Evolutionary conservation across 2,797 vertebrate species (phyloP), one percentile per base, ranked within the genome.

Genomic region (Amniataba percoides): DNA sequence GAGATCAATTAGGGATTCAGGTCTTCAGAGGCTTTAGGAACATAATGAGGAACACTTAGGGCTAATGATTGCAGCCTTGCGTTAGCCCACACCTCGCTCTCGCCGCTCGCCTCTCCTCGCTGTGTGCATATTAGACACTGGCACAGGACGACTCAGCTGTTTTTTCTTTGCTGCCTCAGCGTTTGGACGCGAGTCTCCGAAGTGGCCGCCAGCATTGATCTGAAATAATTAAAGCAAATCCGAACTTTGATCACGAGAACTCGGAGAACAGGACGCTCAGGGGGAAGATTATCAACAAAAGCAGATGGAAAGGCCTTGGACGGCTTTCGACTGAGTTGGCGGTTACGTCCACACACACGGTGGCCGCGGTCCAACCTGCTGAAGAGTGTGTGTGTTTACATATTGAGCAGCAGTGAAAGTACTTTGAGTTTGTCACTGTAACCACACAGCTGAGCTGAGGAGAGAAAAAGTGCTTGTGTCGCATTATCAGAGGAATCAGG

Each of bases 1-100:
- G 81, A 87, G 89, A 92, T 91, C 89, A 91, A 93, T 95, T 93
- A 89, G 84, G 88, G 87, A 88, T 90, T 89, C 68, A 67, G 87
- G 92, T 90, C 93, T 93, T 93, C 87, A 89, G 93, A 93, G 90
- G 91, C 85, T 90, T 84, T 77, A 90, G 89, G 84, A 92, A 85
- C 89, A 92, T 95, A 96, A 95, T 95, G 94, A 94, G 93, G 83
- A 90, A 91, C 93, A 93, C 90, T 94, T 94, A 94, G 79, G 81
- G 81, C 91, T 94, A 94, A 93, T 93, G 92, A 94, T 94, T 68
- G 88, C 81, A 89, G 88, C 81, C 77, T 82, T 66, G 81, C 88
- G 75, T 92, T 84, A 74, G 88, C 90, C 80, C 75, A 81, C 69
- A 65, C 81, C 73, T 74, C 77, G 71, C 80, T 40, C 43, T 75